These are phyloP conservation scores for Lampris megalopsis DNA, from an alignment of 2,113 vertebrate species.

Conservation along the genomic window DNA sequence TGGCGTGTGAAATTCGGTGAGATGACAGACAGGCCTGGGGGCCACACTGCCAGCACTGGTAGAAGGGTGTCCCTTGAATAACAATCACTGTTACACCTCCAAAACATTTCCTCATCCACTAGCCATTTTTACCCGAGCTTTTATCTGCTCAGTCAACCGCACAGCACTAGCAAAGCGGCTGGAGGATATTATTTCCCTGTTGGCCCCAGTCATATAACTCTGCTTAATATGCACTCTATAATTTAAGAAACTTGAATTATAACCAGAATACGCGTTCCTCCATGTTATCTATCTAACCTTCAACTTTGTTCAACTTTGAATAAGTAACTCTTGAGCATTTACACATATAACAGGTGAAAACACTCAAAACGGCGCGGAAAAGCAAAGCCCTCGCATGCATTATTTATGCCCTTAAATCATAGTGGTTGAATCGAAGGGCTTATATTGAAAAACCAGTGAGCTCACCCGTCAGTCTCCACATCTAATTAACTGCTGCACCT, in stretches of 20 bases:
- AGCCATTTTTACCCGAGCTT: conserved; percentile 81
- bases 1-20: conserved; percentile 78
- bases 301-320: conserved; percentile 85
- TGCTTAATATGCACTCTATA: conserved; percentile 86
- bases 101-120: conserved; percentile 85
- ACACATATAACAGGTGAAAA: conserved; percentile 73
- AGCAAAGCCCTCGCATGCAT: conserved; percentile 74
- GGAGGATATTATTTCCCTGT: conserved; percentile 87
- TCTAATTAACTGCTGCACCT: conserved; percentile 85
- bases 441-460: conserved; percentile 75
- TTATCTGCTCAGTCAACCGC: conserved; percentile 85
- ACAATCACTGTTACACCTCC: conserved; percentile 84
- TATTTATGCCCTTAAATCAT: conserved; percentile 81
- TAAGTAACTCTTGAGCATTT: conserved; percentile 75
- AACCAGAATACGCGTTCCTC: conserved; percentile 76
- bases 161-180: conserved; percentile 77
- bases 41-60: conserved; percentile 72
- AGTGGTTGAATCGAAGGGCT: conserved; percentile 75
- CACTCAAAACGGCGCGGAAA: conserved; percentile 48
- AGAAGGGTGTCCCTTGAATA: conserved; percentile 83
- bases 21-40: conserved; percentile 81
- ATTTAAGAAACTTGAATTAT: conserved; percentile 85
- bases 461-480: conserved; percentile 80
- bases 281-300: conserved; percentile 83
- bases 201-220: conserved; percentile 84